Percentiles rank a stretch among this genome's conserved stretches.
Conservation (phyloP, 2,888 invertebrate genomes). For the Ormia ochracea region DNA sequence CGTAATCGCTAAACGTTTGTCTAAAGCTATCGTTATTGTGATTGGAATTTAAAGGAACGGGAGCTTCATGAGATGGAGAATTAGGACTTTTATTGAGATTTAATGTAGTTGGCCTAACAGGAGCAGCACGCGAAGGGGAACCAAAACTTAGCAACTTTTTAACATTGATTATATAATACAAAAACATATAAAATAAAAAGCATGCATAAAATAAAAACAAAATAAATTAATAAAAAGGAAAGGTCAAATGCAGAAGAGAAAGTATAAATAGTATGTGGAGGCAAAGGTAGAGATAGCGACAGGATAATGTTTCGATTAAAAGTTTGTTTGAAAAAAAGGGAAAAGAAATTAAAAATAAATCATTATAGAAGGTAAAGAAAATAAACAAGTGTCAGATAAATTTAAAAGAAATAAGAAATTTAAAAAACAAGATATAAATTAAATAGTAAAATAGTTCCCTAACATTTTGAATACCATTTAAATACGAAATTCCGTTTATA, state of each 20-base stretch:
- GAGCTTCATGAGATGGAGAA: neutral
- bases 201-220: constrained; percentile 30
- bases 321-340: constrained; percentile 31
- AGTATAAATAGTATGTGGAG: constrained; percentile 9
- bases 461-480: constrained; percentile 25
- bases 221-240: no score
- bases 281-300: neutral
- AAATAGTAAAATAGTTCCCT: constrained; percentile 15
- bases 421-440: constrained; percentile 14
- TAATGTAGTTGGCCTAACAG: constrained; percentile 68
- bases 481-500: neutral
- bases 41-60: constrained; percentile 65
- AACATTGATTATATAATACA: constrained; percentile 4
- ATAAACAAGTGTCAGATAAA: constrained; percentile 37
- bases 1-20: neutral
- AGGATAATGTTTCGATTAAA: constrained; percentile 12
- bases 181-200: neutral
- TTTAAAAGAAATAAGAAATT: constrained; percentile 27
- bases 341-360: constrained; percentile 47
- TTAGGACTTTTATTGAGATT: constrained; percentile 56
- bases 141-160: constrained; percentile 49
- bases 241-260: neutral
- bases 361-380: constrained; percentile 39
- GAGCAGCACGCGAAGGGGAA: constrained; percentile 24
- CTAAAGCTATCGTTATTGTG: constrained; percentile 18